Evolutionary conservation across 2,888 invertebrate species (phyloP).

Genomic region (Lithosia quadra): DNA sequence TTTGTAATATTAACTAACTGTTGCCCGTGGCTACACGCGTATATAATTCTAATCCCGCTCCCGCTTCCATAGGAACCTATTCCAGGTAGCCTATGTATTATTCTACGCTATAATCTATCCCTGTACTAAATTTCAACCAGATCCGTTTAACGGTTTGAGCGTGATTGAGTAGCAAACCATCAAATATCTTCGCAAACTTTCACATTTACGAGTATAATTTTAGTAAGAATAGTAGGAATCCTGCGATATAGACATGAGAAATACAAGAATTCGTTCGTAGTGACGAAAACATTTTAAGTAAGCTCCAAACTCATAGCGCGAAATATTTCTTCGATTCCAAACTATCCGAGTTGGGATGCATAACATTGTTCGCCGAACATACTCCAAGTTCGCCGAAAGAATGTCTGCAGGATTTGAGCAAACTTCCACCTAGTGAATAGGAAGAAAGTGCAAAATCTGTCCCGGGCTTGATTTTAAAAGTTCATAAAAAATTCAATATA

Average conservation of each 20-base stretch:
- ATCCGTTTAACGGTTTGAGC: too few species aligned
- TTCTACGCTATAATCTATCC: too few species aligned
- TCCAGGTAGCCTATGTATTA: too few species aligned
- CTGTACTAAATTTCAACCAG: too few species aligned
- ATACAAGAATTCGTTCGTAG: background rate
- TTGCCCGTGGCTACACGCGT: too few species aligned
- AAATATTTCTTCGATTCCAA: conserved; percentile 30
- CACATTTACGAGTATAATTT: too few species aligned
- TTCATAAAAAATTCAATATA: conserved; percentile 3
- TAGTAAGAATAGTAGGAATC: too few species aligned
- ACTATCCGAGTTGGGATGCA: conserved; percentile 33
- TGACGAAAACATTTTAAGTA: conserved; percentile 37
- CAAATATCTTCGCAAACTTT: background rate
- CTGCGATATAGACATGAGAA: too few species aligned
- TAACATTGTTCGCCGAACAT: conserved; percentile 37
- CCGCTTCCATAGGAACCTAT: too few species aligned
- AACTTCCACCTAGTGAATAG: conserved; percentile 23
- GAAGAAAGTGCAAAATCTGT: conserved; percentile 22
- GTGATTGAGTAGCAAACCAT: too few species aligned
- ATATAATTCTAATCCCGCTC: too few species aligned
- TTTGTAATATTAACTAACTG: too few species aligned
- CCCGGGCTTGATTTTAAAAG: conserved; percentile 19
- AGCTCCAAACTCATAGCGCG: conserved; percentile 29
- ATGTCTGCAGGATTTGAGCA: conserved; percentile 39
- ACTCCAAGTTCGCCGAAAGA: conserved; percentile 39